Percentiles rank a stretch among this genome's conserved stretches.
These are phyloP conservation scores for Chrysopilus asiliformis DNA, from an alignment of 2,888 invertebrate genomes.

Conservation along the genomic window DNA sequence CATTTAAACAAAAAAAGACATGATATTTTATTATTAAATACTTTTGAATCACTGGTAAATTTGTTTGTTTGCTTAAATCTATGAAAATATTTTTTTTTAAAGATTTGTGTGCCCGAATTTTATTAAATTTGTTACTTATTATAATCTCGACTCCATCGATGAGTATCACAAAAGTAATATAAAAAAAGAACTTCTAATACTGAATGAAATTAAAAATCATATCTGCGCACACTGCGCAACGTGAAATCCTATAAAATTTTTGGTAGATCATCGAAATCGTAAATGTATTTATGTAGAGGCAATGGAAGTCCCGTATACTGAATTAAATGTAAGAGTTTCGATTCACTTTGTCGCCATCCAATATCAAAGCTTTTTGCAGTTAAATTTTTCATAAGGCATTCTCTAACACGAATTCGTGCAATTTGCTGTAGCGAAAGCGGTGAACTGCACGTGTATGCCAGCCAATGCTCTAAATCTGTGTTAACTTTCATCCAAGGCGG, in stretches of 20 bases:
- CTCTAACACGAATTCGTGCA: slow-evolving; percentile 26
- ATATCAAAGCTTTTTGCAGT: slow-evolving; percentile 22
- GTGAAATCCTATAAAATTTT: slow-evolving; percentile 8
- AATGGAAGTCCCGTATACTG: slow-evolving; percentile 26
- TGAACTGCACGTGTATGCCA: slow-evolving; percentile 18
- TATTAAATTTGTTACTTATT: no score
- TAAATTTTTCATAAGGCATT: slow-evolving; percentile 21
- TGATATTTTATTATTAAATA: no score
- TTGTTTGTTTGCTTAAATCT: no score
- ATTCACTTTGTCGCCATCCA: slow-evolving; percentile 19
- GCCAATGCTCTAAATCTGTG: slow-evolving; percentile 16
- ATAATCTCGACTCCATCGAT: no score
- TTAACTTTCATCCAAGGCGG: slow-evolving; percentile 11
- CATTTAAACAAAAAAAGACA: no score
- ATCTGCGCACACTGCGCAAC: slow-evolving; percentile 7
- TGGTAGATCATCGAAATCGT: slow-evolving; percentile 28
- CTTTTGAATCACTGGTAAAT: no score
- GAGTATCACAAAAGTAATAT: no score
- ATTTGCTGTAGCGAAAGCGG: slow-evolving; percentile 27
- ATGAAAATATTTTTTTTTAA: no score
- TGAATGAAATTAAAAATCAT: slow-evolving; percentile 11
- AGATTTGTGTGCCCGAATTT: no score
- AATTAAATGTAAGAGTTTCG: slow-evolving; percentile 25
- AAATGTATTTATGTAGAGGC: slow-evolving; percentile 25
- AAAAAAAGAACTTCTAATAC: no score